Percentiles rank a stretch among this genome's conserved stretches.
phyloP scores from a whole-genome alignment of 2,888 invertebrate species.

The Athetis lepigone region DNA sequence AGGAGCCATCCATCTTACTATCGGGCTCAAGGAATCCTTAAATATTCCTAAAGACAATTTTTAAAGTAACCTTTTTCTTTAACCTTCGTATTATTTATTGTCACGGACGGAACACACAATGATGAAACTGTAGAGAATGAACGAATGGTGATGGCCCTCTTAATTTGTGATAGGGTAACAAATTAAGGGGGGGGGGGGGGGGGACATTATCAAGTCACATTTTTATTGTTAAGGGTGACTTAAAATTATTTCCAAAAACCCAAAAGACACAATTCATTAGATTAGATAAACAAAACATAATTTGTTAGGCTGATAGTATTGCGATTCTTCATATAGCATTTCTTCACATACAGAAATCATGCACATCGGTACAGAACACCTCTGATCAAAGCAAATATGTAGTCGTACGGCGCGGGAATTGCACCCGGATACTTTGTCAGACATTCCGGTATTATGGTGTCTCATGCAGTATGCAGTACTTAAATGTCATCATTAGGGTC shows the following conservation, averaged over 20 bases:
- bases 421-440: conserved; percentile 26
- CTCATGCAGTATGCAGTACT: conserved; percentile 16
- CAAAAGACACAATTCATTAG: no score
- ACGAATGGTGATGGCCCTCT: no score
- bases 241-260: no score
- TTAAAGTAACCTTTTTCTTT: conserved; percentile 15
- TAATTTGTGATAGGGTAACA: no score
- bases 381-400: conserved; percentile 33
- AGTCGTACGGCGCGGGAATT: conserved; percentile 9
- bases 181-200: no score
- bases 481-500: conserved; percentile 36
- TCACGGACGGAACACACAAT: no score
- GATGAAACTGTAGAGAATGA: no score
- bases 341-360: conserved; percentile 13
- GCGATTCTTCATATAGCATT: conserved; percentile 2
- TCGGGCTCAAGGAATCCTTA: conserved; percentile 28
- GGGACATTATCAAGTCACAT: no score
- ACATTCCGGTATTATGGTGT: conserved; percentile 32
- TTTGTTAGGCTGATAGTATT: no score
- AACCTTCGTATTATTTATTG: neutral
- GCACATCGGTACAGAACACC: conserved; percentile 15
- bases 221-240: no score
- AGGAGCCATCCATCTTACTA: conserved; percentile 56
- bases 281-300: neutral
- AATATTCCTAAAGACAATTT: conserved; percentile 32